These are phyloP conservation scores for Acrossocheilus fasciatus DNA, from an alignment of 2,797 vertebrate species.

Conservation along the genomic window DNA sequence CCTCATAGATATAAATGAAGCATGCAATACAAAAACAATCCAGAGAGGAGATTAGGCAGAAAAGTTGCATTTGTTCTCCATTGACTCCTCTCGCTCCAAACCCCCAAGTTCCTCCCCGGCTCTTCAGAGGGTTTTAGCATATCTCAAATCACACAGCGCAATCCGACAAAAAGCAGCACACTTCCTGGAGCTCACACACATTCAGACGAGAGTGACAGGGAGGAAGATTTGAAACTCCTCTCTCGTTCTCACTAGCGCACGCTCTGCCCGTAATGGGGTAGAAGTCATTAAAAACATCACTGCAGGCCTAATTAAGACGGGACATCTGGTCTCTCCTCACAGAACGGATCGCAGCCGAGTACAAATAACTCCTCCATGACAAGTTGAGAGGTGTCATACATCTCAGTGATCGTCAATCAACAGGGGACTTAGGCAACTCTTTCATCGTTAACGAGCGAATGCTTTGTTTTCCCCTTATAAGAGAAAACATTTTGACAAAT, in stretches of 20 bases:
- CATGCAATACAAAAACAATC: conserved; percentile 64
- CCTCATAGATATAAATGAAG: conserved; percentile 65
- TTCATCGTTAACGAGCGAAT: conserved; percentile 81
- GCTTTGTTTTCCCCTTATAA: conserved; percentile 76
- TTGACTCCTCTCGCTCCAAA: conserved; percentile 53
- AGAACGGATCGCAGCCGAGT: conserved; percentile 79
- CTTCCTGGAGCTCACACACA: conserved; percentile 59
- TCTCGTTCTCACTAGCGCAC: conserved; percentile 60
- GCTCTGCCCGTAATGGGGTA: conserved; percentile 78
- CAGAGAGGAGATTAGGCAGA: conserved; percentile 65
- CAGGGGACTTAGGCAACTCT: conserved; percentile 78
- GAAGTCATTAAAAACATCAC: conserved; percentile 86
- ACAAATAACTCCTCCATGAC: conserved; percentile 83
- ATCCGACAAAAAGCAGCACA: conserved; percentile 71
- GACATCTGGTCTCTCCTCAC: conserved; percentile 85
- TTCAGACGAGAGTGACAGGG: conserved; percentile 69
- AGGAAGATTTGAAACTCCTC: conserved; percentile 75
- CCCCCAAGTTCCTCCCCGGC: conserved; percentile 42
- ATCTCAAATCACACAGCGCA: conserved; percentile 66
- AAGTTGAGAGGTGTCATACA: conserved; percentile 86
- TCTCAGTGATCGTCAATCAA: conserved; percentile 84
- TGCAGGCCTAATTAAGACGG: conserved; percentile 85
- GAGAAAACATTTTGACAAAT: conserved; percentile 72
- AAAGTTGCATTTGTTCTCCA: conserved; percentile 66
- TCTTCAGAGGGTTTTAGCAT: conserved; percentile 72